Base-by-base conservation (phyloP, 1,140 invertebrate genomes). In the Lordiphosa mommai region DNA sequence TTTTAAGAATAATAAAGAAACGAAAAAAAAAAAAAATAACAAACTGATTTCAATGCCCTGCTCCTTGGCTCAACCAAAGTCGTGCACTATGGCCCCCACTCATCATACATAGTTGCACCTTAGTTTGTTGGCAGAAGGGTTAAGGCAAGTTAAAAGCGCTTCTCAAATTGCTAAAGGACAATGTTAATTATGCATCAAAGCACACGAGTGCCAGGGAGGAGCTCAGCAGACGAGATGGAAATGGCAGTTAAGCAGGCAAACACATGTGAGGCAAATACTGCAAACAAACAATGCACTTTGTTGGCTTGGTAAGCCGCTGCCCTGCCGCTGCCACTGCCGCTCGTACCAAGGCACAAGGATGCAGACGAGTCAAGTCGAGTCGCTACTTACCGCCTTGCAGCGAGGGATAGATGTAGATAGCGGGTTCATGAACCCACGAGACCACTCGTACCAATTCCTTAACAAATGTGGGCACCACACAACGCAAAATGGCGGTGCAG, bases 401-500 rank as follows among this genome's bases (percentile, higher is more conserved):
- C 43, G 93, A 94, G 57, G 93, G 94, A 77, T 94, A 94, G 70
- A 95, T 94, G 88, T 93, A 93, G 87, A 94, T 93, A 34, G 92
- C 91, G 17, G 93, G 92, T 79, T 95, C 95, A 88, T 93, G 94
- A 63, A 93, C 91, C 96, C 96, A 97, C 16, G 94, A 94, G 34
- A 95, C 94, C 17, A 96, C 94, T 79, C 93, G 92, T 47, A 96
- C 94, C 88, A 95, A 92, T 86, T 96, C 94, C 88, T 93, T 94
- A 64, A 96, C 94, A 88, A 94, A 95, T 72, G 92, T 93, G 46
- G 95, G 95, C 68, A 96, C 93, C 66, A 93, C 91, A 89, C 95
- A 96, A 82, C 93, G 92, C 53, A 96, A 91, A 46, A 96, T 92
- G 29, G 95, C 95, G 4, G 95, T 95, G 88, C 94, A 95, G 47